Evolutionary conservation across 2,797 vertebrate species (phyloP), one percentile per base, ranked within the genome.

Genomic region (Phylloscopus collybita): DNA sequence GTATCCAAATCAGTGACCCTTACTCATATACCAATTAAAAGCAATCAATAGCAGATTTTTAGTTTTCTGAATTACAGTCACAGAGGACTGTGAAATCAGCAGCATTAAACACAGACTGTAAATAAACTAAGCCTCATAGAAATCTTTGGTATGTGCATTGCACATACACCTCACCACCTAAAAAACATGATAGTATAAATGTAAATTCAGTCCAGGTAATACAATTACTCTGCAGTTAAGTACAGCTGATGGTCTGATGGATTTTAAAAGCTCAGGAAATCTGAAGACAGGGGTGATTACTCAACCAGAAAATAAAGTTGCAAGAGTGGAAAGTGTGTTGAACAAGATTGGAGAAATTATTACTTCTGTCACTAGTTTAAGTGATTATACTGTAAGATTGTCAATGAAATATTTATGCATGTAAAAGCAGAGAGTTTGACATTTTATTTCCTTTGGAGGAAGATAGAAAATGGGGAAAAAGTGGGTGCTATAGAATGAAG

Each of bases 261-360:
- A 59, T 80, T 86, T 86, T 34, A 74, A 92, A 81, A 81, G 53
- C 59, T 81, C 22, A 73, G 86, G 54, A 89, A 62, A 86, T 88
- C 27, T 59, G 30, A 89, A 87, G 40, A 75, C 5, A 73, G n/a
- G 10, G 16, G 3, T 51, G 34, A 81, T 60, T 69, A 40, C 56
- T 86, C 44, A 89, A 40, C 9, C 54, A 57, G 66, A 84, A 92
- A 93, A 93, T 69, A 75, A 83, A 88, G 47, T 23, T 88, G 38
- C 45, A 72, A 56, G 34, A 84, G 26, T 38, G 13, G 30, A 49
- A 80, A 75, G 30, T 44, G 18, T 40, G 23, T 66, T 80, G 30
- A 88, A 54, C 29, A 79, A 59, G 50, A 59, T 0, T 69, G 45
- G 23, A 88, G 27, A 83, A 80, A 80, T 56, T 32, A 62, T 64